Evolutionary conservation across 2,797 vertebrate genomes (phyloP).

Genomic region (Micropoecilia bifurca): DNA sequence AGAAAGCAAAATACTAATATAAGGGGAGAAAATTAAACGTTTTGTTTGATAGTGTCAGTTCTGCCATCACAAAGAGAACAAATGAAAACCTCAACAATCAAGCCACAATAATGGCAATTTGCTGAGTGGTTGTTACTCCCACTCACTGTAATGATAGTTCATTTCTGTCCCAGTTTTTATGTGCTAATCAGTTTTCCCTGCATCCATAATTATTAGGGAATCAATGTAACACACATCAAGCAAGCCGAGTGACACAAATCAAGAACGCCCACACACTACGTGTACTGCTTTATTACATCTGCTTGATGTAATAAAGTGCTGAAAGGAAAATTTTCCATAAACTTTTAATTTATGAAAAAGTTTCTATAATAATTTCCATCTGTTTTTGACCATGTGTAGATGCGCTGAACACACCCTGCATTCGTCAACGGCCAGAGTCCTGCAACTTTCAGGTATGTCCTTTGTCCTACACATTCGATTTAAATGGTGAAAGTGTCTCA

Average conservation of each 20-base stretch:
- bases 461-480: too few species aligned
- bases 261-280: not conserved
- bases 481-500: too few species aligned
- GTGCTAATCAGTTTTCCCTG: not conserved
- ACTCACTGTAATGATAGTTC: not conserved
- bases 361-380: not conserved
- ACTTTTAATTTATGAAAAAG: not conserved
- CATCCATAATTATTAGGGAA: not conserved
- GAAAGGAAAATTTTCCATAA: not conserved
- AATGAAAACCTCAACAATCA: not conserved
- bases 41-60: not conserved
- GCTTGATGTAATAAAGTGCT: not conserved
- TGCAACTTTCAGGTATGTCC: too few species aligned
- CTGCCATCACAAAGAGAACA: not conserved
- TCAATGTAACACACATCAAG: constrained; percentile 1
- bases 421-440: too few species aligned
- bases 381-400: not conserved
- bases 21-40: constrained; percentile 2
- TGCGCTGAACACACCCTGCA: too few species aligned
- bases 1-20: not conserved
- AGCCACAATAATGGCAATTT: not conserved
- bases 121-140: not conserved
- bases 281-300: not conserved
- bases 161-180: constrained; percentile 1
- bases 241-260: constrained; percentile 1